Evolutionary conservation across 1,140 invertebrate genomes (phyloP), one percentile per base, ranked within the genome.

Genomic region (Acromyrmex echinatior): DNA sequence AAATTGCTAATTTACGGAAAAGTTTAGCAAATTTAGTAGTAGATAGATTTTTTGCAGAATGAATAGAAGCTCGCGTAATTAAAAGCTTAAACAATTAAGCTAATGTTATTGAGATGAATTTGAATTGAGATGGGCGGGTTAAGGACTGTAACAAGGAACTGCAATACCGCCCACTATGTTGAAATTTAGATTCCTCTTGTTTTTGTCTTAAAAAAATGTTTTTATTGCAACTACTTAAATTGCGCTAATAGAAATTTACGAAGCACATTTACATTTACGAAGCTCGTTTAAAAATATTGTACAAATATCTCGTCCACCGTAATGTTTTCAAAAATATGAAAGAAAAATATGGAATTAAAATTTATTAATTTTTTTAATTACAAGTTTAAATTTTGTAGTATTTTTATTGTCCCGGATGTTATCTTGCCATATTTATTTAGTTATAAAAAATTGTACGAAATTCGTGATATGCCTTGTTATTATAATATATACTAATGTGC

Each of bases 41-140:
- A 78, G 31, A 2, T 35, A 74, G 45, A 63, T n/a, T 86, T 66
- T 82, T 78, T 77, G 25, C 25, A 45, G 82, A 86, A 92, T 93
- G 91, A 92, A 92, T 93, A 93, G 88, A 90, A 92, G 88, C 79
- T 85, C 16, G 62, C 66, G 87, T 92, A 93, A 92, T 81, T 93
- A 94, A 93, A 94, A 94, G 92, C 89, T 92, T 91, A 90, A 93
- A 93, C 92, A 92, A 93, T 91, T 90, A 87, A 89, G 92, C 93
- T 95, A 95, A 95, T 95, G 94, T 95, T 95, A 95, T 95, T 95
- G 93, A 93, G 93, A 94, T 95, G 92, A 95, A 92, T 92, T 68
- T 68, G 45, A 87, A 87, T 79, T 58, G 14, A 56, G 86, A 65
- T 89, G 91, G 93, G 93, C 90, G 93, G 92, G 91, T 85, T 92